phyloP scores from a whole-genome alignment of 2,113 vertebrate genomes.

The Dasyornis broadbenti region DNA sequence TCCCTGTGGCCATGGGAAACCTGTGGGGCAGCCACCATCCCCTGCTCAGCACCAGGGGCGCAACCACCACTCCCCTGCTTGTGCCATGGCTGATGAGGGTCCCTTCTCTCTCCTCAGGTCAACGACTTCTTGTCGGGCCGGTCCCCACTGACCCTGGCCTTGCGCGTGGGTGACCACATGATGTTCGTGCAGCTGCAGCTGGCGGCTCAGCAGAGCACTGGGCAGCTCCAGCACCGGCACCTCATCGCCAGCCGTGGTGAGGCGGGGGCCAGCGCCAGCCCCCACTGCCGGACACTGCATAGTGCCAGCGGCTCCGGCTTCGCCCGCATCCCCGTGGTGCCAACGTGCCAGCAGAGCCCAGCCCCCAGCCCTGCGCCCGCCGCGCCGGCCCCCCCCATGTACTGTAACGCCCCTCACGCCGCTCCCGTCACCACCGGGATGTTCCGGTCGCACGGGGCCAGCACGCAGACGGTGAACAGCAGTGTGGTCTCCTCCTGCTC shows the following conservation, averaged over 20 bases:
- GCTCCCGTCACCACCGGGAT: slow-evolving; percentile 79
- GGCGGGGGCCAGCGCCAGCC: background rate
- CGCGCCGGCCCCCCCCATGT: slow-evolving; percentile 64
- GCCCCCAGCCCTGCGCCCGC: slow-evolving; percentile 41
- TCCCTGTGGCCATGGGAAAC: fast-evolving
- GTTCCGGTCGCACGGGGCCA: slow-evolving; percentile 83
- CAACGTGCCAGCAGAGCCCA: slow-evolving; percentile 54
- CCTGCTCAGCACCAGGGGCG: background rate
- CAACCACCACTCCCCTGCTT: fast-evolving
- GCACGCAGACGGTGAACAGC: slow-evolving; percentile 39
- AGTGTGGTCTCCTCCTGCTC: slow-evolving; percentile 80
- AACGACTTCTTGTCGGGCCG: slow-evolving; percentile 97
- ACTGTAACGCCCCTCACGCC: slow-evolving; percentile 75
- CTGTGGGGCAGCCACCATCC: background rate
- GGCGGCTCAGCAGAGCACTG: slow-evolving; percentile 87
- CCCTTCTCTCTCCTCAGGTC: slow-evolving; percentile 75
- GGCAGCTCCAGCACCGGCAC: slow-evolving; percentile 85
- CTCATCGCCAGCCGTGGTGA: slow-evolving; percentile 79
- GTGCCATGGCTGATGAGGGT: background rate
- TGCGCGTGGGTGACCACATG: slow-evolving; percentile 97
- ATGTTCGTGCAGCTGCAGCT: slow-evolving; percentile 99
- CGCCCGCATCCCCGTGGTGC: slow-evolving; percentile 61
- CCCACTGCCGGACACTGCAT: slow-evolving; percentile 57
- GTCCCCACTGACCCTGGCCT: slow-evolving; percentile 92
- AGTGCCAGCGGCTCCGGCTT: background rate